phyloP scores from a whole-genome alignment of 2,797 vertebrate species.

The Tragelaphus oryx region DNA sequence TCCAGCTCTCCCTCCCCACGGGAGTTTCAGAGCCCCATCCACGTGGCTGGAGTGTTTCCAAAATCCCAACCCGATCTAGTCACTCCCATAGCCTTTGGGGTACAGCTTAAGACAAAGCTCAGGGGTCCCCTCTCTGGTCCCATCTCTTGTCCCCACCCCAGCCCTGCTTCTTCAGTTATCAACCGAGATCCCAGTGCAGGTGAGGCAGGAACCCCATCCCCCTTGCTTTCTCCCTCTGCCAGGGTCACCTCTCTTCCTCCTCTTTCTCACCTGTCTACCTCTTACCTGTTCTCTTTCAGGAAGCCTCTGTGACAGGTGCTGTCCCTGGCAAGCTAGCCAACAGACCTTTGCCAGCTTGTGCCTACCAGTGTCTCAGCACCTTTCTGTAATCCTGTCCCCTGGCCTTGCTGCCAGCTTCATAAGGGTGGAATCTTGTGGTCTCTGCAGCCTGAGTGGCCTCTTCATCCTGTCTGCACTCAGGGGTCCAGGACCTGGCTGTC shows the following conservation, averaged over 20 bases:
- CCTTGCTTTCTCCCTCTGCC: neutral
- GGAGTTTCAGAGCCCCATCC: neutral
- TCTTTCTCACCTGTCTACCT: neutral
- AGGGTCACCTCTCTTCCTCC: neutral
- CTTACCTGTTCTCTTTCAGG: neutral
- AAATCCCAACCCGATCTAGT: neutral
- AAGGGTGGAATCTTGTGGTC: neutral
- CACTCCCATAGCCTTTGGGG: neutral
- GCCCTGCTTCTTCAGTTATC: neutral
- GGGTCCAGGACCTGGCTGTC: neutral
- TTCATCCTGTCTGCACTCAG: neutral
- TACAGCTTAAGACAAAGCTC: too few species aligned
- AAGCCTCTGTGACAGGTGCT: neutral
- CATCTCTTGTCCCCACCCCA: too few species aligned
- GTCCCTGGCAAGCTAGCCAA: neutral
- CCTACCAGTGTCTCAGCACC: neutral
- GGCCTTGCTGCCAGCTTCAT: accelerated
- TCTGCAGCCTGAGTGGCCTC: neutral
- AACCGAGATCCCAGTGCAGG: neutral
- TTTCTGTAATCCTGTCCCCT: neutral
- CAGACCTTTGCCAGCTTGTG: neutral
- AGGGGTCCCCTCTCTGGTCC: neutral
- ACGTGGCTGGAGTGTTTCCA: neutral
- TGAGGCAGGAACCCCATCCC: neutral
- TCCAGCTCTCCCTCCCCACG: neutral